These are phyloP conservation scores for Hermatobates lingyangjiaoensis DNA, from an alignment of 1,140 invertebrate genomes.

Conservation along the genomic window DNA sequence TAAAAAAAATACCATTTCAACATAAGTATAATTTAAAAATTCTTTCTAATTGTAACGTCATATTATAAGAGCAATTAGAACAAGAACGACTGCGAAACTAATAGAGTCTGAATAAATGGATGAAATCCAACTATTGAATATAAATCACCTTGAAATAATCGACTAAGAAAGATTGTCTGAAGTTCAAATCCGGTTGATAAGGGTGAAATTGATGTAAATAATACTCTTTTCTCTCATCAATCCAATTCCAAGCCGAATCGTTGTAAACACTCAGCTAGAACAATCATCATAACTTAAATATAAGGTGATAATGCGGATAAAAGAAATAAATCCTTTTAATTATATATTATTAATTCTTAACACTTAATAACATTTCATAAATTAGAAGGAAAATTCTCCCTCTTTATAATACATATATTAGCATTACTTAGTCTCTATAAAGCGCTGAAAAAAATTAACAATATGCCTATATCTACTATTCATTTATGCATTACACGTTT, in stretches of 20 bases:
- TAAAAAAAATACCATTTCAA: background rate
- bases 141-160: slow-evolving; percentile 36
- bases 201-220: slow-evolving; percentile 52
- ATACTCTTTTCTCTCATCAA: slow-evolving; percentile 41
- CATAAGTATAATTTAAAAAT: background rate
- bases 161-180: slow-evolving; percentile 35
- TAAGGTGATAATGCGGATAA: background rate
- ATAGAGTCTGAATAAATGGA: background rate
- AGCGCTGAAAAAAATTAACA: background rate
- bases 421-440: background rate
- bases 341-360: background rate
- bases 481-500: too few species aligned
- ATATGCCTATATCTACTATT: too few species aligned
- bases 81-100: too few species aligned
- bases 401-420: slow-evolving; percentile 20
- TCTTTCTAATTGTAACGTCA: background rate
- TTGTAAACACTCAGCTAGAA: slow-evolving; percentile 39
- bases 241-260: slow-evolving; percentile 51
- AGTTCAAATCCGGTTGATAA: slow-evolving; percentile 59
- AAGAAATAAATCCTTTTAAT: background rate
- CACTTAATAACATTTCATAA: background rate
- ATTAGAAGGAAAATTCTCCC: slow-evolving; percentile 21
- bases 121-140: background rate
- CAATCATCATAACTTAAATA: background rate
- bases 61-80: background rate